A percentile compares a stretch with the other conserved stretches of the same genome.
These are phyloP conservation scores for Aphis gossypii DNA, from an alignment of 1,140 invertebrate species.

Conservation along the genomic window DNA sequence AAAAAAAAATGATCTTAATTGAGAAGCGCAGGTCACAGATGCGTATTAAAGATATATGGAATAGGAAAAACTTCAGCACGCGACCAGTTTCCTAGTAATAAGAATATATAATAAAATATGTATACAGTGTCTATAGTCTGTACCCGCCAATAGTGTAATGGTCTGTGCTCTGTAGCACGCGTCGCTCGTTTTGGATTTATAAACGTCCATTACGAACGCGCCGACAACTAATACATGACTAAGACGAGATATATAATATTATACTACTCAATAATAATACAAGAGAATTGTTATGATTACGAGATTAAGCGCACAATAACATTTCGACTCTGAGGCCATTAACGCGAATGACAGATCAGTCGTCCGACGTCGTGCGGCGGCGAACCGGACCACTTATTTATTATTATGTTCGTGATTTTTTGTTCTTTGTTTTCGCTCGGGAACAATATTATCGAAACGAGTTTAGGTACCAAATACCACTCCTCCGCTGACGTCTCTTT, in stretches of 20 bases:
- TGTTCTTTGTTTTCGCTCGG: conserved; percentile 41
- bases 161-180: neutral
- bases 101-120: neutral
- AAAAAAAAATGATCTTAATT: conserved; percentile 28
- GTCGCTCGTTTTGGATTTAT: conserved; percentile 42
- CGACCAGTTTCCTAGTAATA: conserved; percentile 6
- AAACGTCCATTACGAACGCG: conserved; percentile 43
- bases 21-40: neutral
- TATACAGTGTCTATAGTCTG: neutral
- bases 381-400: conserved; percentile 19
- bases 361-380: conserved; percentile 15
- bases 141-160: conserved; percentile 19
- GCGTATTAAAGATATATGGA: neutral
- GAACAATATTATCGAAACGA: conserved; percentile 10
- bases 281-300: conserved; percentile 43
- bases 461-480: neutral
- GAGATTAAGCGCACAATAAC: conserved; percentile 43
- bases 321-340: conserved; percentile 39
- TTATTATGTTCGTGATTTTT: conserved; percentile 47
- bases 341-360: conserved; percentile 53
- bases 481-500: neutral
- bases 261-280: neutral
- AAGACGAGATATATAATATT: conserved; percentile 24
- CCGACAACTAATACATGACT: neutral
- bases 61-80: conserved; percentile 26